Evolutionary conservation across 2,113 vertebrate genomes (phyloP), one percentile per base, ranked within the genome.

Genomic region (Nannobrachium achirus): DNA sequence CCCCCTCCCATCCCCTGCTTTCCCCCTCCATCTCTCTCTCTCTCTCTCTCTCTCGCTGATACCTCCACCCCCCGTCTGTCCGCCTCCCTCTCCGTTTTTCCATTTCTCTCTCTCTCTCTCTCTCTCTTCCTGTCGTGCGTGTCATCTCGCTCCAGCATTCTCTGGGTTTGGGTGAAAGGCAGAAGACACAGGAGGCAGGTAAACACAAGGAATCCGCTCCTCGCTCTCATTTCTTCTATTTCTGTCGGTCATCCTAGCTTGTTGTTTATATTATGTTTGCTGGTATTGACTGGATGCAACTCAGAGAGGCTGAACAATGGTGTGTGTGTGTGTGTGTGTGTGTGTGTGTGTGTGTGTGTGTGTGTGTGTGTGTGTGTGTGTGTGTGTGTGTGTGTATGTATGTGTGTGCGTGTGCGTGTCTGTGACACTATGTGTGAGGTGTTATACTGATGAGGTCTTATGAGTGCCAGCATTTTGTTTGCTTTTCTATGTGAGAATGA

Each of bases 181-280:
- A 85, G 76, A 79, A 70, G 67, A 48, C 79, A 75, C 82, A 64
- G 86, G 82, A 79, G 13, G 76, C 89, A 92, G 91, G 91, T 92
- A 92, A 91, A 64, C 71, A 55, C 70, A 75, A 63, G 44, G 80
- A 73, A 65, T 15, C 49, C 20, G 76, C 67, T 69, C 64, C 71
- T 56, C 49, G 41, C 15, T 52, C 48, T 41, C 39, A 5, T 9
- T 18, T 57, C 10, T 40, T 39, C 41, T 0, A 19, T 33, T 33
- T 33, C 25, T 33, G 6, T 4, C 3, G 25, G 25, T 4, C 25
- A 33, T 33, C 25, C 55, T 13, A n/a, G 40, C 33, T 63, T 15
- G 11, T 40, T 60, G 6, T 53, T 38, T 7, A 20, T 40, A 38
- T 41, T 44, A n/a, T n/a, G 41, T 73, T 11, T 33, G 25, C 25